Base-by-base conservation (phyloP, 2,888 invertebrate species). In the Parthenolecanium corni region DNA sequence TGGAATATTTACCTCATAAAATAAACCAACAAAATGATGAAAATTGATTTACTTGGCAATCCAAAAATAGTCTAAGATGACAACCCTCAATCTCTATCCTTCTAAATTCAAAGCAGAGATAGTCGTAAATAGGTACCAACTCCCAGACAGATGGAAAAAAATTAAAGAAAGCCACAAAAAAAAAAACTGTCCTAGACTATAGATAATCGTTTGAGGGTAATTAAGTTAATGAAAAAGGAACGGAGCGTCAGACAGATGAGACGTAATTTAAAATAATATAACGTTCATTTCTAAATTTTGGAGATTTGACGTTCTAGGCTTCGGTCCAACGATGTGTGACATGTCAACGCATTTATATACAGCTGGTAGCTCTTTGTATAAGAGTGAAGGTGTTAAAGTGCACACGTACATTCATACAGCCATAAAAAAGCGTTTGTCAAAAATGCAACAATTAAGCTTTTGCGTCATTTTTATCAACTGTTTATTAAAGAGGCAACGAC, bases 191-290 rank as follows among this genome's bases (percentile, higher is more conserved):
- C n/a, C 21, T 20, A 20, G 51, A 46, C 57, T 42, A 38, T 40
- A 51, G 20, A 51, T 51, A 56, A 57, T 44, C 31, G 25, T 57
- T 57, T 44, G 46, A 57, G 57, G 57, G 42, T 57, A 57, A 57
- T 57, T 57, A 57, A 57, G 46, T 57, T 57, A 57, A 57, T 57
- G 57, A 57, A 57, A 47, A 57, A 57, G 44, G 57, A 57, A 42
- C 31, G n/a, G 51, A 23, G 31, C 5, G 20, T 31, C 18, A 31
- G 44, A 44, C 44, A 57, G 46, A 57, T 57, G 57, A 57, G 42
- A 25, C 57, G 57, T 57, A 57, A 57, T 44, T 57, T 57, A 24
- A 57, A 57, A 57, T 56, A 56, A 56, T 51, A 51, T 51, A 44
- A 42, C 31, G 40, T 53, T 11, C 42, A 31, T 31, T 31, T 53